Conservation (phyloP, 2,888 invertebrate species). For the Erebia palarica region DNA sequence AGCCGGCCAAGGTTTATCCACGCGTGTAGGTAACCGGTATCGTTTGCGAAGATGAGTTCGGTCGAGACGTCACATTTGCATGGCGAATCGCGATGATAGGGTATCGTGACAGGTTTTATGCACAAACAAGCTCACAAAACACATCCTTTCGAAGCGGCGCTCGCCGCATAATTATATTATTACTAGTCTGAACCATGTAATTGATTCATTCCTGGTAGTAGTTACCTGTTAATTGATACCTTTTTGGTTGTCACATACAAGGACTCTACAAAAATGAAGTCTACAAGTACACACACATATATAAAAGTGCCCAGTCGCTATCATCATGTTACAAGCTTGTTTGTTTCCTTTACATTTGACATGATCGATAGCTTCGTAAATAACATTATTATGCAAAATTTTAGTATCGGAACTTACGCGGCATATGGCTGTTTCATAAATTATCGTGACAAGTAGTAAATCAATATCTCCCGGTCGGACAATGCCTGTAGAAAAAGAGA, state of each 20-base stretch:
- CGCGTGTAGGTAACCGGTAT: slow-evolving; percentile 40
- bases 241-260: not conserved
- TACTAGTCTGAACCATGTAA: slow-evolving; percentile 24
- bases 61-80: slow-evolving; percentile 38
- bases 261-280: not conserved
- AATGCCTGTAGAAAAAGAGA: slow-evolving; percentile 58
- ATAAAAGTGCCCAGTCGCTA: slow-evolving; percentile 4
- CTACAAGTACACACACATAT: not conserved
- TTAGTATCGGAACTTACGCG: slow-evolving; percentile 44
- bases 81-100: slow-evolving; percentile 36
- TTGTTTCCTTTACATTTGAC: slow-evolving; percentile 32
- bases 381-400: slow-evolving; percentile 59
- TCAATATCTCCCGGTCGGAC: slow-evolving; percentile 43
- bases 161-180: slow-evolving; percentile 10
- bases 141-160: slow-evolving; percentile 28
- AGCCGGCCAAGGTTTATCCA: slow-evolving; percentile 52
- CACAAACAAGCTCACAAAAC: slow-evolving; percentile 33
- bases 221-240: slow-evolving; percentile 10
- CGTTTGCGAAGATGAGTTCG: slow-evolving; percentile 38
- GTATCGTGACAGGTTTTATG: slow-evolving; percentile 38
- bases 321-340: slow-evolving; percentile 28
- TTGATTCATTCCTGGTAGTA: slow-evolving; percentile 32
- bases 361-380: slow-evolving; percentile 40
- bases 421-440: slow-evolving; percentile 42
- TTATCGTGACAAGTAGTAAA: slow-evolving; percentile 45